Base-by-base conservation (phyloP, 2,113 vertebrate genomes). In the Etheostoma cragini region DNA sequence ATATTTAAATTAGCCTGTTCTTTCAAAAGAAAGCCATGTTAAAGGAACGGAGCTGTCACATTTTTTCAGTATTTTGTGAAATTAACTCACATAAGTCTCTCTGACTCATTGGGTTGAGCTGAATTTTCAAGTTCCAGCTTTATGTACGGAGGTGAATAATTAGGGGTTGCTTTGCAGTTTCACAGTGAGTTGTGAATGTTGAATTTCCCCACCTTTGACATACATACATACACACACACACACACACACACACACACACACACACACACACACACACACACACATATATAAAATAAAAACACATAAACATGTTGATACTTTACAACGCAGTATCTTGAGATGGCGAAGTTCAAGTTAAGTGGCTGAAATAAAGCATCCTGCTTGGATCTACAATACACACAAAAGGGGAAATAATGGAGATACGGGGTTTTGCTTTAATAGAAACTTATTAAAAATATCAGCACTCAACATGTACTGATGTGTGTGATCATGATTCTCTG, bases 291-390 rank as follows among this genome's bases (percentile, higher is more conserved):
- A 30, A 30, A 30, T 4, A 8, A 35, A 35, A 30, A 30, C 4
- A 30, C 8, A 38, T 10, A 38, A 42, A 11, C 8, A 38, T 49
- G 38, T 45, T 78, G 87, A 89, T 79, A 12, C 58, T 74, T 71
- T 12, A 81, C 42, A 68, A 26, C 49, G 46, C 61, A 58, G 42
- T 78, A 85, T 83, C 81, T 24, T 76, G 21, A 71, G 73, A 46
- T 71, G 70, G 47, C 87, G 91, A 90, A 91, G 93, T 85, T 90
- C 88, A 89, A 16, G 4, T 67, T 62, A 24, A 56, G 33, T 56
- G 77, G 38, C 35, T 7, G 19, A 72, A 82, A 72, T 47, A 83
- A 61, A 73, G 17, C 53, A 76, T 68, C 19, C 13, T 26, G 30
- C 21, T 62, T 0, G 11, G 33, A 21, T 60, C 57, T 26, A 30